Conservation (phyloP, 1,140 invertebrate species). For the Anagrus nilaparvatae region DNA sequence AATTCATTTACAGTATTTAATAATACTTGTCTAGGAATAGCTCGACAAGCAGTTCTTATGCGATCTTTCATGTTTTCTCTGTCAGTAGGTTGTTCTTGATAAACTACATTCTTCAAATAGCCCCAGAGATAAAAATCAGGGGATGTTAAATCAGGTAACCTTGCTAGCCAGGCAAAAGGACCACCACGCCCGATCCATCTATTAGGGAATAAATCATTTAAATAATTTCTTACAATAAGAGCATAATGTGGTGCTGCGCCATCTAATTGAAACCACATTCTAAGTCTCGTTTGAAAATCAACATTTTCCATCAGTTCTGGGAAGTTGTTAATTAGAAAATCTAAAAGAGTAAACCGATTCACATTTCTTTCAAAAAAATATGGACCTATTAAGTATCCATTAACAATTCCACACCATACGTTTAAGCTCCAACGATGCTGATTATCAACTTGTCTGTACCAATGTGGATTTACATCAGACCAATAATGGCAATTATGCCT, state of each 20-base stretch:
- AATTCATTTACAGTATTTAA: not conserved
- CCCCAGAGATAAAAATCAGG: conserved; percentile 24
- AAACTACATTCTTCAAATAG: conserved; percentile 26
- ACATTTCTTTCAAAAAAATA: conserved; percentile 14
- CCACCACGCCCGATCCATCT: conserved; percentile 7
- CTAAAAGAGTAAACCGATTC: conserved; percentile 11
- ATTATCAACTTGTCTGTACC: conserved; percentile 14
- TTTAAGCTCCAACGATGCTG: conserved; percentile 16
- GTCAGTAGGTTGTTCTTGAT: conserved; percentile 13
- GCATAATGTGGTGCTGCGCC: not conserved
- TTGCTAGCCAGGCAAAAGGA: conserved; percentile 8
- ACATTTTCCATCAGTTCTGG: conserved; percentile 13
- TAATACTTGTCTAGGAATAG: not conserved
- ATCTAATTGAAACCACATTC: not conserved
- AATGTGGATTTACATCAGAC: conserved; percentile 16
- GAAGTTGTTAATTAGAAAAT: conserved; percentile 10
- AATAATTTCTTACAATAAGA: not conserved
- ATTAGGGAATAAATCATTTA: not conserved
- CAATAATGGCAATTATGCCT: conserved; percentile 18
- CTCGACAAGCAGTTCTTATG: not conserved
- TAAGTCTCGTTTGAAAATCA: conserved; percentile 6
- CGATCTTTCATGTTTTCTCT: not conserved
- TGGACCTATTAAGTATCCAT: conserved; percentile 11
- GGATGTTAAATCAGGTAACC: conserved; percentile 23
- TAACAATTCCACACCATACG: conserved; percentile 17